These are phyloP conservation scores for Enteromius thamalakanensis DNA, from an alignment of 2,797 vertebrate genomes.

Conservation along the genomic window DNA sequence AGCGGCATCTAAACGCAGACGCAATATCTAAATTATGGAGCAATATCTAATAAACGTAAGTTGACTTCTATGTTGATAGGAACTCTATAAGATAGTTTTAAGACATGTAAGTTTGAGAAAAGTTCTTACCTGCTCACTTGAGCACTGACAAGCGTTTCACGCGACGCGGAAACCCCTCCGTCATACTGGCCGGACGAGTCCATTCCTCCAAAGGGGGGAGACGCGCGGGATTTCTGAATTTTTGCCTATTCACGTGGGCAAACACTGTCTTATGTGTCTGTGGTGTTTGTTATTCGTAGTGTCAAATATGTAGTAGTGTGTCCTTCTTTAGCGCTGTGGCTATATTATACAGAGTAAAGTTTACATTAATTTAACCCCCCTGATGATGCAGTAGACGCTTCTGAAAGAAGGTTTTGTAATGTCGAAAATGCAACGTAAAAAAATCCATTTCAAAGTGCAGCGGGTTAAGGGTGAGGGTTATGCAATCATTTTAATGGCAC, in stretches of 20 bases:
- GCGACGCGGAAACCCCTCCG: constrained; percentile 43
- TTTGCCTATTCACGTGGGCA: neutral
- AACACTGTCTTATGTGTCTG: neutral
- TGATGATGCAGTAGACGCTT: neutral
- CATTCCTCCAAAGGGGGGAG: neutral
- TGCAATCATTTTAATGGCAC: constrained; percentile 60
- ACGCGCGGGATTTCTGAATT: too few species aligned
- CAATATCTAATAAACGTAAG: neutral
- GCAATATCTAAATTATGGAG: too few species aligned
- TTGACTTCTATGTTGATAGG: neutral
- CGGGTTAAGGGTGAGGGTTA: constrained; percentile 73
- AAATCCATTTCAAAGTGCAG: constrained; percentile 62
- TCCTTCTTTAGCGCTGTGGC: neutral
- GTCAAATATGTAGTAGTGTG: neutral
- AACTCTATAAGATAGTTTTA: neutral
- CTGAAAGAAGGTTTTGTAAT: neutral
- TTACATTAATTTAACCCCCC: neutral
- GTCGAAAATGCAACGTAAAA: constrained; percentile 19
- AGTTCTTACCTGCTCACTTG: neutral
- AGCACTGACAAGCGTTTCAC: neutral
- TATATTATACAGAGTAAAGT: neutral
- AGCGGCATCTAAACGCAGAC: neutral
- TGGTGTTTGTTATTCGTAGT: neutral
- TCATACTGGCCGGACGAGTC: constrained; percentile 65
- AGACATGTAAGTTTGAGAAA: neutral